Percentiles rank a stretch among this genome's conserved stretches.
Conservation (phyloP, 2,113 vertebrate genomes). For the Brienomyrus brachyistius region DNA sequence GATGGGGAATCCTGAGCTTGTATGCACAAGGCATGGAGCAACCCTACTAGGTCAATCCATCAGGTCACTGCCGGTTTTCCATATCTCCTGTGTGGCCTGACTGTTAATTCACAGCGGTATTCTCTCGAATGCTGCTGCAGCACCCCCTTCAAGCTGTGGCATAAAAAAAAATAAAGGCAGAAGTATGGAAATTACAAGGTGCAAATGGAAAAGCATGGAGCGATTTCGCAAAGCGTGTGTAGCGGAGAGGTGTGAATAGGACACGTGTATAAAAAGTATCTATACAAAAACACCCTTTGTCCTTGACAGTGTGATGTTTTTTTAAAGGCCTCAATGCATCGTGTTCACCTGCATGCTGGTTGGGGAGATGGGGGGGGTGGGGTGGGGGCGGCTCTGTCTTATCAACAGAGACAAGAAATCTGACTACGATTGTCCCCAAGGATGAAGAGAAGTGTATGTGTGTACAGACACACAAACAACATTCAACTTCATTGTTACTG, state of each 20-base stretch:
- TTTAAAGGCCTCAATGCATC: neutral
- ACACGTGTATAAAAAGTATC: neutral
- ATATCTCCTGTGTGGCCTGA: neutral
- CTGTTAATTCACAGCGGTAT: neutral
- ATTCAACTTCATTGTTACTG: neutral
- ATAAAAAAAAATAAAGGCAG: neutral
- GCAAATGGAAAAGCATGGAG: neutral
- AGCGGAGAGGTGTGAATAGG: neutral
- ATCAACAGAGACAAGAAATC: neutral
- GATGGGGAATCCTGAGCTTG: neutral
- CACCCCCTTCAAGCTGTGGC: neutral
- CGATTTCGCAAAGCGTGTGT: neutral
- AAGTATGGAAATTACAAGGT: neutral
- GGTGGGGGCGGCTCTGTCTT: neutral
- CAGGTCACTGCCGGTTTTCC: neutral
- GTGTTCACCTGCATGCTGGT: neutral
- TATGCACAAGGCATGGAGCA: neutral
- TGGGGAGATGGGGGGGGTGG: neutral
- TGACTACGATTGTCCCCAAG: neutral
- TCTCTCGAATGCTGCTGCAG: neutral
- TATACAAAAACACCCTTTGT: neutral
- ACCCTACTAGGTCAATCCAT: neutral
- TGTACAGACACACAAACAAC: neutral
- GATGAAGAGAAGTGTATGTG: neutral
- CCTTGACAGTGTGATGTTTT: neutral